phyloP scores from a whole-genome alignment of 2,797 vertebrate genomes.

The Psittacula echo region DNA sequence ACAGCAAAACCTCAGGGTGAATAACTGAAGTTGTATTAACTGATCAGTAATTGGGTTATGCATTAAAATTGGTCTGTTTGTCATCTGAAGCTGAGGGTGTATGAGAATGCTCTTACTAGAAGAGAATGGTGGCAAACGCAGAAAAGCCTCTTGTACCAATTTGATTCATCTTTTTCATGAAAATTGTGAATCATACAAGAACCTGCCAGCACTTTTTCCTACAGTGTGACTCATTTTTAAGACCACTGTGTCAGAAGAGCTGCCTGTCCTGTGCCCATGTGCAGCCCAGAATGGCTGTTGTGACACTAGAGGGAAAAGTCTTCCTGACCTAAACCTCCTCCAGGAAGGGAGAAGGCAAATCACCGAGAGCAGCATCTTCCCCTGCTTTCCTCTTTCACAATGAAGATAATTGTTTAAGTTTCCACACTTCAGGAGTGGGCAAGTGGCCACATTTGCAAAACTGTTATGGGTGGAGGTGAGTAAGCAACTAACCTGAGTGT shows the following conservation, averaged over 20 bases:
- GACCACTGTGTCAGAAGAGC: neutral
- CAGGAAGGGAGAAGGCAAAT: neutral
- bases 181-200: neutral
- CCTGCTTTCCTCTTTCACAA: neutral
- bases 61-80: neutral
- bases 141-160: neutral
- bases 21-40: neutral
- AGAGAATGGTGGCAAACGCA: neutral
- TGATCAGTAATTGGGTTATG: neutral
- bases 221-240: neutral
- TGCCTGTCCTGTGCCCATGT: fast-evolving
- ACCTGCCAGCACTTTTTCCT: neutral
- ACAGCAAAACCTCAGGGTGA: neutral
- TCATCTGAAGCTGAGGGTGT: neutral
- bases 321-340: neutral
- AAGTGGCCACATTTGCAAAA: neutral
- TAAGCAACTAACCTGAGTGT: neutral
- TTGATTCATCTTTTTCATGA: neutral
- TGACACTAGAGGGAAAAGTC: neutral
- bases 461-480: neutral
- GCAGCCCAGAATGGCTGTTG: neutral
- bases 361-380: neutral
- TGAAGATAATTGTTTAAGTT: neutral
- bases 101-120: neutral
- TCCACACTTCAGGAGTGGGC: neutral